Base-by-base conservation (phyloP, 2,888 invertebrate species). In the Platycheirus rosarum region DNA sequence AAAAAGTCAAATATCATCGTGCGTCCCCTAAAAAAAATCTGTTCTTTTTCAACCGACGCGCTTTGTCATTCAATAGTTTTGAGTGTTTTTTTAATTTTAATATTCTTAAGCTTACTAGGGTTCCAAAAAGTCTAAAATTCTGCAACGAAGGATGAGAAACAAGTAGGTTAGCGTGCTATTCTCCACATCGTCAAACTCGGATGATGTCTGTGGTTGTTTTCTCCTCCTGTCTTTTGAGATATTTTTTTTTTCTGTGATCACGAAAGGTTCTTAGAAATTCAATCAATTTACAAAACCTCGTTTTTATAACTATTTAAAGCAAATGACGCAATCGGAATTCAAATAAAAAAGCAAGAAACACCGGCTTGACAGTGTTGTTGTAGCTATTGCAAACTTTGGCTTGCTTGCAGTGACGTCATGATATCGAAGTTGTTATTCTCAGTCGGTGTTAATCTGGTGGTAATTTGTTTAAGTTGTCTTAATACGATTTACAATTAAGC, bases 291-390 rank as follows among this genome's bases (percentile, higher is more conserved):
- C n/a, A n/a, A n/a, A n/a, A n/a, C n/a, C 49, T 49, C 11, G 40
- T 66, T 35, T n/a, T 35, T 16, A 49, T 7, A 57, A 51, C 35
- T 65, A 70, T 75, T 70, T 66, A 46, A 8, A 73, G 68, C 3
- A 29, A 40, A 75, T 80, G 80, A 80, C 75, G 80, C 40, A 75
- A 80, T 75, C 66, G 18, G n/a, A n/a, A n/a, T n/a, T 14, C 20
- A 18, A 18, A 11, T 26, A 49, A n/a, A 16, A 29, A 37, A 49
- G 37, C 49, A 68, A 53, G 51, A 65, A 70, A 46, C 32, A 26
- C 57, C 37, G 60, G 53, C 26, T 35, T 26, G 8, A 35, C 48
- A 20, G 20, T 53, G 29, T 53, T 44, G 18, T 14, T 20, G 14
- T 13, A 37, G 53, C 44, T 26, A 8, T 57, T 65, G 35, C 35